Conservation (phyloP, 1,140 invertebrate species). For the Drosophila pachea region DNA sequence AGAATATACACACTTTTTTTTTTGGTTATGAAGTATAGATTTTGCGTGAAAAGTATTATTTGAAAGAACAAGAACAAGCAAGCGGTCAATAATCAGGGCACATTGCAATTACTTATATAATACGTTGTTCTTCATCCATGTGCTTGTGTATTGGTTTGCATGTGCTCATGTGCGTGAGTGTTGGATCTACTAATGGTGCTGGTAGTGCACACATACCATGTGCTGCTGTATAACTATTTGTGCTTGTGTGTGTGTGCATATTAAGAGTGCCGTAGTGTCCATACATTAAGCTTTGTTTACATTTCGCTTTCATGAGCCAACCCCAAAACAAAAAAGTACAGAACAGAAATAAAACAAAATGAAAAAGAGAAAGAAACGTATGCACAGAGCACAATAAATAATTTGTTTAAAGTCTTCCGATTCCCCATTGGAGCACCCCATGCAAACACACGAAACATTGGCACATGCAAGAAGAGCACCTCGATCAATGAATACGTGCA, state of each 20-base stretch:
- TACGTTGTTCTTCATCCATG: slow-evolving; percentile 24
- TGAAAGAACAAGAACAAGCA: slow-evolving; percentile 27
- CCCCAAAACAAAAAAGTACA: slow-evolving; percentile 15
- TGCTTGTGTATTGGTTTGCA: slow-evolving; percentile 20
- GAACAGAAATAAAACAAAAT: slow-evolving; percentile 27
- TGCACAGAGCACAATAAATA: slow-evolving; percentile 42
- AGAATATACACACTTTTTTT: no score
- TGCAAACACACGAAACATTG: not conserved
- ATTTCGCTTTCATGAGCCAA: slow-evolving; percentile 61
- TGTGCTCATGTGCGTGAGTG: slow-evolving; percentile 17
- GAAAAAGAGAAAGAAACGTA: slow-evolving; percentile 11
- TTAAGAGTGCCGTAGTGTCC: slow-evolving; percentile 22
- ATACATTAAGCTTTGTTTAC: slow-evolving; percentile 70
- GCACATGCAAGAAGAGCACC: slow-evolving; percentile 6
- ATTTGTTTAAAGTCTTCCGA: slow-evolving; percentile 69
- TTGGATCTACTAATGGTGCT: slow-evolving; percentile 15
- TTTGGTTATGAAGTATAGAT: slow-evolving; percentile 12
- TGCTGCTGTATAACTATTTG: slow-evolving; percentile 12
- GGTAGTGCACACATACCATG: slow-evolving; percentile 8
- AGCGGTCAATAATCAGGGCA: slow-evolving; percentile 35
- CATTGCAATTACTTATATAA: slow-evolving; percentile 74
- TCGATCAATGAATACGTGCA: slow-evolving; percentile 10
- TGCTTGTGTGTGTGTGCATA: slow-evolving; percentile 20
- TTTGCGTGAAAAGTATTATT: slow-evolving; percentile 19
- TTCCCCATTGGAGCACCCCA: slow-evolving; percentile 30